A percentile compares a stretch with the other conserved stretches of the same genome.
Conservation (phyloP, 2,797 vertebrate species). For the Choloepus didactylus region DNA sequence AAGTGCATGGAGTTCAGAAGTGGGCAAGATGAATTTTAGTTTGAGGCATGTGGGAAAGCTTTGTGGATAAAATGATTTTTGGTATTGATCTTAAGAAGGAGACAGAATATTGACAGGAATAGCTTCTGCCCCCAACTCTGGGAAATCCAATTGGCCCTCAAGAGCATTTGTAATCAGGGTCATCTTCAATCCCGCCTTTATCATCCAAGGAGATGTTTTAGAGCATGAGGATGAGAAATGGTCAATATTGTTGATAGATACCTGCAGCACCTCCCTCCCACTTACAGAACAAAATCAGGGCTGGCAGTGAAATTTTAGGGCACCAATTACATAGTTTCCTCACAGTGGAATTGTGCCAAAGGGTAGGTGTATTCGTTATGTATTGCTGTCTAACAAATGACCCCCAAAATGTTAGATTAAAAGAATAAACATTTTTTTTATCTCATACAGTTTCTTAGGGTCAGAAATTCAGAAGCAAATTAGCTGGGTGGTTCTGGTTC, state of each 20-base stretch:
- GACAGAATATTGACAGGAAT: constrained; percentile 24
- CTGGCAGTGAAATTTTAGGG: neutral
- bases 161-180: constrained; percentile 22
- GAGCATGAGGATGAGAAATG: neutral
- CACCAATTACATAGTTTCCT: neutral
- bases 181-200: constrained; percentile 16
- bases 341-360: neutral
- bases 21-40: neutral
- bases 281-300: constrained; percentile 26
- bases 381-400: neutral
- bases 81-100: constrained; percentile 1
- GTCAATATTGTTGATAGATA: neutral
- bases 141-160: constrained; percentile 1
- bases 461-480: constrained; percentile 2
- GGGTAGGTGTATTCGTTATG: neutral
- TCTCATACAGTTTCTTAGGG: neutral
- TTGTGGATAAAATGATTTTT: constrained; percentile 44
- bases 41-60: constrained; percentile 27
- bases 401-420: neutral
- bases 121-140: constrained; percentile 26
- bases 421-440: neutral
- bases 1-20: constrained; percentile 1
- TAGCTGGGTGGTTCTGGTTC: constrained; percentile 8
- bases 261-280: neutral
- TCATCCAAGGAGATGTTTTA: constrained; percentile 16